Evolutionary conservation across 2,113 vertebrate genomes (phyloP).

Genomic region (Narcine bancroftii): DNA sequence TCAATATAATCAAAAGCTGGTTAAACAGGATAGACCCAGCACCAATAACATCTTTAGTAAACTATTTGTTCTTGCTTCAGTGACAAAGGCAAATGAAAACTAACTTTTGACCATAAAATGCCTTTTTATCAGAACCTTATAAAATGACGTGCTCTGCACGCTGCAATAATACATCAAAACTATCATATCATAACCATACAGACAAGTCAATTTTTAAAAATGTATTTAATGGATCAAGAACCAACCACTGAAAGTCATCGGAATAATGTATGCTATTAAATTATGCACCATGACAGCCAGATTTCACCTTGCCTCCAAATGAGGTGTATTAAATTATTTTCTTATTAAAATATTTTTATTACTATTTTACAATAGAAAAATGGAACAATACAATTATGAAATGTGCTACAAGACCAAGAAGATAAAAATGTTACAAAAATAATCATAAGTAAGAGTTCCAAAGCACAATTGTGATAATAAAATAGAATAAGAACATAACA

Average conservation of each 20-base stretch:
- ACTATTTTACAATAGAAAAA: too few species aligned
- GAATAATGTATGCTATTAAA: neutral
- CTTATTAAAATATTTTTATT: too few species aligned
- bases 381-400: too few species aligned
- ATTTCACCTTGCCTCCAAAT: too few species aligned
- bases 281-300: too few species aligned
- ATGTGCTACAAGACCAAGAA: too few species aligned
- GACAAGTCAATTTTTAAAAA: neutral
- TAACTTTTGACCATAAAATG: neutral
- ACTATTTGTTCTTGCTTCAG: neutral
- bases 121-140: neutral
- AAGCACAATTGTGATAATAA: too few species aligned
- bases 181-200: neutral
- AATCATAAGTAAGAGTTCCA: too few species aligned
- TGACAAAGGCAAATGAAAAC: neutral
- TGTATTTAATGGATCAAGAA: neutral
- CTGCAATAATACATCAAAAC: neutral
- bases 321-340: too few species aligned
- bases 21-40: neutral
- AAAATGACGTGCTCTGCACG: neutral
- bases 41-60: neutral
- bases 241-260: neutral
- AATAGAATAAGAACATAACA: too few species aligned
- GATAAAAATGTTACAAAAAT: too few species aligned
- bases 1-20: neutral